phyloP scores from a whole-genome alignment of 1,140 invertebrate genomes.

The Drosophila pachea region DNA sequence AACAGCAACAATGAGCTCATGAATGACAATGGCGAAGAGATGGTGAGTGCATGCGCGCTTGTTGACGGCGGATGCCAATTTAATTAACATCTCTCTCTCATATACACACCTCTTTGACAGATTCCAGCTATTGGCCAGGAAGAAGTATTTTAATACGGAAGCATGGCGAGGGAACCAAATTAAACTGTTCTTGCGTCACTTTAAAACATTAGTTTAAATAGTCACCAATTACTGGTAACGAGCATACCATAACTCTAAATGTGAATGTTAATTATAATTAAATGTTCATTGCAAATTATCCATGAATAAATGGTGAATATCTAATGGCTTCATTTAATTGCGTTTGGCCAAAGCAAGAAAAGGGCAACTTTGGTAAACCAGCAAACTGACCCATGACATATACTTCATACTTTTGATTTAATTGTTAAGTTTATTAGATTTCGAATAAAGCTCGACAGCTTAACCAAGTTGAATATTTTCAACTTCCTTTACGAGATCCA shows the following conservation, averaged over 20 bases:
- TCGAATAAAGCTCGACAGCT: neutral
- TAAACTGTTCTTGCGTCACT: conserved; percentile 40
- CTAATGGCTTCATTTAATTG: neutral
- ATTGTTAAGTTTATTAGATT: neutral
- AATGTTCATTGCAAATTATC: conserved; percentile 22
- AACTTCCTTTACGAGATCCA: conserved; percentile 89
- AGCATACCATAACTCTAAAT: conserved; percentile 13
- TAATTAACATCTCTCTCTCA: neutral
- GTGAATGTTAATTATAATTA: conserved; percentile 12
- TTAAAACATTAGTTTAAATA: conserved; percentile 68
- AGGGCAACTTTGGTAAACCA: no score
- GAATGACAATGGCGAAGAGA: conserved; percentile 38
- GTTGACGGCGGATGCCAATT: no score
- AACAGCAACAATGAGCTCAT: conserved; percentile 26
- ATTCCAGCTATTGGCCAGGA: conserved; percentile 46
- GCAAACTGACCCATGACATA: no score
- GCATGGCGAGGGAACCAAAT: neutral
- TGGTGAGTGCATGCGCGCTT: conserved; percentile 34
- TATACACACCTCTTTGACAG: conserved; percentile 23
- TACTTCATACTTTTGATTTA: neutral
- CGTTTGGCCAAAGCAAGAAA: no score
- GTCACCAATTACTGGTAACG: neutral
- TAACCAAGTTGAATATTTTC: conserved; percentile 84
- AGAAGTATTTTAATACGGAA: conserved; percentile 45
- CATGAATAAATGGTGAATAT: conserved; percentile 24